Evolutionary conservation across 2,888 invertebrate species (phyloP).

Genomic region (Megamerina dolium): DNA sequence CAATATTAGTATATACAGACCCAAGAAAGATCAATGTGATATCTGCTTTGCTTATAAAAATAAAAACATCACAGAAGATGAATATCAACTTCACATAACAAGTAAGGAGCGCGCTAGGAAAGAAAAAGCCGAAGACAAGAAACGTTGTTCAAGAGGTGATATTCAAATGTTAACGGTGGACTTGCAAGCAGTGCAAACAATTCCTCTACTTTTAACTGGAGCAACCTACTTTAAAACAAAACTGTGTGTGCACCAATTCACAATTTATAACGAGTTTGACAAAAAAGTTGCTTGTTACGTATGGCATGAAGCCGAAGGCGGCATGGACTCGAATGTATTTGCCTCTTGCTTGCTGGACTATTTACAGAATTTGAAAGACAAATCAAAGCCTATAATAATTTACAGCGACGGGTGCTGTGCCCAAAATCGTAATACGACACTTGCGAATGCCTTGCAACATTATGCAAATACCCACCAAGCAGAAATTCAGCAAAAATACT

Average conservation of each 20-base stretch:
- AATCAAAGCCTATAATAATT: conserved; percentile 9
- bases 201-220: conserved; percentile 14
- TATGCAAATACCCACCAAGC: conserved; percentile 11
- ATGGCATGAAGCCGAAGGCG: conserved; percentile 17
- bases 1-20: conserved; percentile 18
- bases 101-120: conserved; percentile 17
- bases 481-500: conserved; percentile 15
- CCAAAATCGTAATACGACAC: conserved; percentile 12
- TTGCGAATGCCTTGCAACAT: conserved; percentile 11
- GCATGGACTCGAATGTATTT: conserved; percentile 18
- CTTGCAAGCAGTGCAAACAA: conserved; percentile 17
- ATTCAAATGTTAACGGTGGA: conserved; percentile 16
- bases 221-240: conserved; percentile 14
- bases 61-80: conserved; percentile 13
- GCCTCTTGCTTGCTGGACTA: conserved; percentile 11
- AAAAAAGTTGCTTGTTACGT: conserved; percentile 16
- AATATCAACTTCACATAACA: conserved; percentile 15
- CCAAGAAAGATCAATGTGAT: conserved; percentile 16
- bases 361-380: conserved; percentile 6
- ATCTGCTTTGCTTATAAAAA: conserved; percentile 15
- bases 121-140: conserved; percentile 17
- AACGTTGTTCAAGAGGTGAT: conserved; percentile 17
- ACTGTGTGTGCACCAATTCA: conserved; percentile 17
- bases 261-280: conserved; percentile 17
- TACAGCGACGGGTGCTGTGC: conserved; percentile 9